Evolutionary conservation across 2,888 invertebrate species (phyloP).

Genomic region (Sericinus montela): DNA sequence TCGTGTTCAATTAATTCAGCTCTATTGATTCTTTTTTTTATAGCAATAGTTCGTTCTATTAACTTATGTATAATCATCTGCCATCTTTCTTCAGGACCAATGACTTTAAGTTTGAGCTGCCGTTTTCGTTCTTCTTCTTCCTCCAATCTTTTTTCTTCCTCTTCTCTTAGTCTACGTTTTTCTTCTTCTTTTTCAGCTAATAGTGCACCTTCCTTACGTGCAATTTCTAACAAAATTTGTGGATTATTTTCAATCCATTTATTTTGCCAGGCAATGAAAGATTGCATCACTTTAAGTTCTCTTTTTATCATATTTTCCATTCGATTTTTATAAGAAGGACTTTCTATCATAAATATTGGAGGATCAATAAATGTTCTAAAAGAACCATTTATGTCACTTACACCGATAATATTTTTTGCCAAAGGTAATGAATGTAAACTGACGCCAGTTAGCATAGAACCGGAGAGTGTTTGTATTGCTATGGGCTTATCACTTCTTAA

Average conservation of each 20-base stretch:
- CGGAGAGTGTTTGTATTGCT: constrained; percentile 83
- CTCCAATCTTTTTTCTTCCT: constrained; percentile 67
- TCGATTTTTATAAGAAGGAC: constrained; percentile 55
- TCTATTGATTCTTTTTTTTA: constrained; percentile 81
- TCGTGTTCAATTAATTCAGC: constrained; percentile 80
- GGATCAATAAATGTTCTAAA: constrained; percentile 82
- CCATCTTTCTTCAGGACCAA: constrained; percentile 78
- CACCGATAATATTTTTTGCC: constrained; percentile 80
- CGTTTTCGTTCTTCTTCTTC: constrained; percentile 72
- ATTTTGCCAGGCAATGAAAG: constrained; percentile 80
- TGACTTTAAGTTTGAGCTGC: constrained; percentile 51
- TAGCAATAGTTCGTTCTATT: constrained; percentile 81
- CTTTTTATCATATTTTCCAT: constrained; percentile 69
- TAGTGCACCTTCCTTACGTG: constrained; percentile 58
- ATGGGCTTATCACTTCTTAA: constrained; percentile 84
- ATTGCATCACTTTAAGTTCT: constrained; percentile 72
- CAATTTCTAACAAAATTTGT: constrained; percentile 55
- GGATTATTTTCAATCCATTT: constrained; percentile 73
- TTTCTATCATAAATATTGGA: constrained; percentile 67
- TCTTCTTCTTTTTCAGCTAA: constrained; percentile 66
- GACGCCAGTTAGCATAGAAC: constrained; percentile 81
- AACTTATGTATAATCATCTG: constrained; percentile 82
- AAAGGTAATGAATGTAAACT: constrained; percentile 78
- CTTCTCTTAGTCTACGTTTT: constrained; percentile 53
- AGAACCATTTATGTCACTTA: constrained; percentile 84